Evolutionary conservation across 2,797 vertebrate genomes (phyloP).

Genomic region (Xiphophorus birchmanni): DNA sequence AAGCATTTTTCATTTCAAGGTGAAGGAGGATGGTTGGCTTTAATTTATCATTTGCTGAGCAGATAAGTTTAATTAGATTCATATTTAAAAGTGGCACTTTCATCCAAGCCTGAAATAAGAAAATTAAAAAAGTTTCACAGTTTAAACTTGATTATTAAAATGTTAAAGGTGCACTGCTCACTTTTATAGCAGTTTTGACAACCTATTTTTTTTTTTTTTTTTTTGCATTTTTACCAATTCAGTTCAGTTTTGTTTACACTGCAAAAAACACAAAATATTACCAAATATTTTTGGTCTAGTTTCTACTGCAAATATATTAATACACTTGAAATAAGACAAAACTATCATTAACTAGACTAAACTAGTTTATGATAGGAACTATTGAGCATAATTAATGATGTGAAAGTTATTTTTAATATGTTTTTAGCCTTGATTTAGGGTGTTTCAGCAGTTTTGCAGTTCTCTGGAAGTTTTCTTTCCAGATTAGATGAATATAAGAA

Average conservation of each 20-base stretch:
- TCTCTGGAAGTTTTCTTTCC: background rate
- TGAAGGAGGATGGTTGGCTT: constrained; percentile 21
- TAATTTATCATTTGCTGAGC: constrained; percentile 27
- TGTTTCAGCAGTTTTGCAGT: background rate
- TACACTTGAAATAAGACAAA: too few species aligned
- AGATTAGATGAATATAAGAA: background rate
- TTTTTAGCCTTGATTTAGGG: background rate
- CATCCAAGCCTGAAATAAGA: constrained; percentile 10
- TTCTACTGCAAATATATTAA: too few species aligned
- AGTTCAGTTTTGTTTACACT: too few species aligned
- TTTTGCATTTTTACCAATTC: background rate
- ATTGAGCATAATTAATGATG: background rate
- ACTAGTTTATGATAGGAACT: too few species aligned
- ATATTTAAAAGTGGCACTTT: constrained; percentile 38
- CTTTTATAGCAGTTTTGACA: constrained; percentile 3
- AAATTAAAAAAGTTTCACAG: constrained; percentile 6
- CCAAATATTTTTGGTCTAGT: too few species aligned
- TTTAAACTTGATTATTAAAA: constrained; percentile 18
- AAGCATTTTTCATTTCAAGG: constrained; percentile 26
- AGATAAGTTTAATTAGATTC: constrained; percentile 30
- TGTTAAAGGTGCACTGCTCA: background rate
- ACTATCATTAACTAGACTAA: background rate
- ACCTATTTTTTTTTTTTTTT: background rate
- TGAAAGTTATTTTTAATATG: background rate
- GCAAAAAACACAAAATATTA: too few species aligned